phyloP scores from a whole-genome alignment of 2,797 vertebrate species.

The Mus spretus region DNA sequence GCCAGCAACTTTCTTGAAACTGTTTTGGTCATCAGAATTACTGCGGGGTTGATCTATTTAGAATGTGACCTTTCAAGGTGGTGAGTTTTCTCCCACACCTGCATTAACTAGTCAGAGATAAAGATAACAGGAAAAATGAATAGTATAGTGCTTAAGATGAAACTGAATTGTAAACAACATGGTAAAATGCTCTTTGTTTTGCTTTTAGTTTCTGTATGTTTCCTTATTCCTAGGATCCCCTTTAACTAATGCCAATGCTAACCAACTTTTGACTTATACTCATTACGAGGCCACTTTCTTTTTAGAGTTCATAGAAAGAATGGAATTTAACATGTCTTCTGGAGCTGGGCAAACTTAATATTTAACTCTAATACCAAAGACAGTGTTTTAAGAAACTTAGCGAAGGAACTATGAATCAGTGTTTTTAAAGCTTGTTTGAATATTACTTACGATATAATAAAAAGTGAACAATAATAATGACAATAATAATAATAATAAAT shows the following conservation, averaged over 20 bases:
- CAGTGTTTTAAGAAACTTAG: not conserved
- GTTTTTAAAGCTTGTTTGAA: not conserved
- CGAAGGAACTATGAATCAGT: not conserved
- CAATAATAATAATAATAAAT: no score
- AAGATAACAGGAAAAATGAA: not conserved
- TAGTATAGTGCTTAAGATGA: not conserved
- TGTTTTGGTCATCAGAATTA: not conserved
- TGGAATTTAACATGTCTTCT: not conserved
- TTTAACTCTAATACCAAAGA: not conserved
- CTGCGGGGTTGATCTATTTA: not conserved
- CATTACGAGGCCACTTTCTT: not conserved
- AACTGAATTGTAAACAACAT: not conserved
- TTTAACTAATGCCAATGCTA: not conserved
- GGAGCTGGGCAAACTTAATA: not conserved
- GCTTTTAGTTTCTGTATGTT: not conserved
- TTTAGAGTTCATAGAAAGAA: not conserved
- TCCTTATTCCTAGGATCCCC: not conserved
- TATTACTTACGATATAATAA: not conserved
- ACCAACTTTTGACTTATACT: not conserved
- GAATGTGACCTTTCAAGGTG: not conserved
- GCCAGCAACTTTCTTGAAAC: not conserved
- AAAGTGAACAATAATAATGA: constrained; percentile 15
- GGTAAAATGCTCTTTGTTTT: not conserved
- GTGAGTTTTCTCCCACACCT: not conserved
- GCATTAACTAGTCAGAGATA: not conserved